Evolutionary conservation across 2,888 invertebrate species (phyloP).

Genomic region (Protula sp.): DNA sequence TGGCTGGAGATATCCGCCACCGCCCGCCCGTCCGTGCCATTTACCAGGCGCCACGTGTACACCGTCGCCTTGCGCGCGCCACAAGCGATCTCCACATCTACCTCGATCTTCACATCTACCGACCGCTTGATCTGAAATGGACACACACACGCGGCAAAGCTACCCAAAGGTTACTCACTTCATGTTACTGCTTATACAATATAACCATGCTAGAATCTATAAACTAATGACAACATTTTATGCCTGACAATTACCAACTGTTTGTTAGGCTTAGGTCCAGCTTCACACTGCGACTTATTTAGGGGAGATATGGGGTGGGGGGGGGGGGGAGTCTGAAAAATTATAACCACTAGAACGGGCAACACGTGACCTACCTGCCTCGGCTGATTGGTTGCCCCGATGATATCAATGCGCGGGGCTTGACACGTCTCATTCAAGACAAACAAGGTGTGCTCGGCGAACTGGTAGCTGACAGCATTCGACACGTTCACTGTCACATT

Average conservation of each 20-base stretch:
- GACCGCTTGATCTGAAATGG: conserved; percentile 20
- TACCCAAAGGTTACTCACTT: neutral
- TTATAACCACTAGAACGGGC: too few species aligned
- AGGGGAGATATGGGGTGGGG: too few species aligned
- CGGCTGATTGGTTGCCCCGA: too few species aligned
- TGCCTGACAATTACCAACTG: too few species aligned
- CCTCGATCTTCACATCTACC: conserved; percentile 31
- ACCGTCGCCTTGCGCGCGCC: conserved; percentile 25
- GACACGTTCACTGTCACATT: neutral
- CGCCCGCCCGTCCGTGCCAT: conserved; percentile 4
- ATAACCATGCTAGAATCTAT: too few species aligned
- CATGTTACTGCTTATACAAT: neutral
- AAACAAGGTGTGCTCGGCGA: neutral
- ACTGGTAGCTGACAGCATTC: neutral
- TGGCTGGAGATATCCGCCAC: conserved; percentile 2
- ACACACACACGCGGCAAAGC: neutral
- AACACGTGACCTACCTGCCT: too few species aligned
- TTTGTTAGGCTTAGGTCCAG: too few species aligned
- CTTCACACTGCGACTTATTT: too few species aligned
- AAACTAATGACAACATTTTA: too few species aligned
- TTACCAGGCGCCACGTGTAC: conserved; percentile 33
- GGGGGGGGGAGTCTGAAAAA: too few species aligned
- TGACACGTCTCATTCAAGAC: neutral
- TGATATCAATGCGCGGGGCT: neutral
- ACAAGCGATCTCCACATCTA: conserved; percentile 35